These are phyloP conservation scores for Sebastes iracundus DNA, from an alignment of 2,797 vertebrate species.

Conservation along the genomic window DNA sequence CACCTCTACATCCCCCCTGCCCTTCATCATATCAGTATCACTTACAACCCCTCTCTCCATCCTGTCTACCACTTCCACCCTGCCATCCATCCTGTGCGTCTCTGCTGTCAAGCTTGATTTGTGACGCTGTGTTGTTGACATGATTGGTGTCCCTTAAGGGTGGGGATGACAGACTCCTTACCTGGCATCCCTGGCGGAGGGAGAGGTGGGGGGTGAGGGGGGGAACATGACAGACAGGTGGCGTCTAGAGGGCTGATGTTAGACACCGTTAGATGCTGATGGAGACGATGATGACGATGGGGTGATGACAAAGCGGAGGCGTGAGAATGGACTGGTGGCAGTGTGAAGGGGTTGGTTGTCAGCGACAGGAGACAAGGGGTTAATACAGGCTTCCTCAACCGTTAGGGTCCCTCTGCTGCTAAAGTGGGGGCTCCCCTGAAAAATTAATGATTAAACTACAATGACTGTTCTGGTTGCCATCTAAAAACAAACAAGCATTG, in stretches of 20 bases:
- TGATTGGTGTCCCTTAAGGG: conserved; percentile 54
- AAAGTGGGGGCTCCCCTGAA: background rate
- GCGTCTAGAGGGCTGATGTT: conserved; percentile 69
- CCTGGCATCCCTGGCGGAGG: conserved; percentile 58
- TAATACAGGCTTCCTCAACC: conserved; percentile 29
- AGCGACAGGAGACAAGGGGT: conserved; percentile 60
- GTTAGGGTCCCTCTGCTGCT: conserved; percentile 1
- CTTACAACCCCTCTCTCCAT: conserved; percentile 25
- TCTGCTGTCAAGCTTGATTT: conserved; percentile 50
- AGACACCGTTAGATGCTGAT: conserved; percentile 72
- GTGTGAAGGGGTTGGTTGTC: conserved; percentile 45
- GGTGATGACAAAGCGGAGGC: conserved; percentile 62
- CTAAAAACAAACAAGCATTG: background rate
- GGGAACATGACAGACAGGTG: conserved; percentile 68
- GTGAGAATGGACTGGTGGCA: conserved; percentile 50
- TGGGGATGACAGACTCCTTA: conserved; percentile 73
- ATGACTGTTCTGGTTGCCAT: background rate
- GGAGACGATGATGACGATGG: conserved; percentile 67
- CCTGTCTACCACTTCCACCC: conserved; percentile 25
- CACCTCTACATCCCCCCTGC: background rate
- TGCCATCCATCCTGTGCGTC: conserved; percentile 14
- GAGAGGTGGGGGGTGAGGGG: background rate
- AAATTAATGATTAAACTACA: background rate
- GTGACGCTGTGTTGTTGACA: conserved; percentile 51
- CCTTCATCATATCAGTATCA: conserved; percentile 32